These are phyloP conservation scores for Polydrusus cervinus DNA, from an alignment of 2,888 invertebrate genomes.

Conservation along the genomic window DNA sequence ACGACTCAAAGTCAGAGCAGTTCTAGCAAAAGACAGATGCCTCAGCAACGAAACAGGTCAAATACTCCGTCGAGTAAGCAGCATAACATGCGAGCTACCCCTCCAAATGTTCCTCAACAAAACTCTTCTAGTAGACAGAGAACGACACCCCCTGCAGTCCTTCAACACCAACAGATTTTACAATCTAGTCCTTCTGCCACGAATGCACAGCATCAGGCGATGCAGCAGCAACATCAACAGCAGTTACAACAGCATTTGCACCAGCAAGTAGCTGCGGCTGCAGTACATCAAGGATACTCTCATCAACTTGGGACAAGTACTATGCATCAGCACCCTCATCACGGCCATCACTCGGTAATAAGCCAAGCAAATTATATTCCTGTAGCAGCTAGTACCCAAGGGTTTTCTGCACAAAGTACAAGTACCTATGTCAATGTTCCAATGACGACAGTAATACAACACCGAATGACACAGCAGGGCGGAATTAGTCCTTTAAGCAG, in stretches of 20 bases:
- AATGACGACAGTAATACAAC: conserved; percentile 80
- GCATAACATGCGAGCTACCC: conserved; percentile 57
- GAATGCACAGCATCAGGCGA: conserved; percentile 55
- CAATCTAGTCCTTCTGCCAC: conserved; percentile 67
- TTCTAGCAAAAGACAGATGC: conserved; percentile 64
- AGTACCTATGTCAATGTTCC: conserved; percentile 79
- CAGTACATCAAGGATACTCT: conserved; percentile 67
- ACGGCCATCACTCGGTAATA: conserved; percentile 69
- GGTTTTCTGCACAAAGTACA: conserved; percentile 73
- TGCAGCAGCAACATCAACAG: conserved; percentile 67
- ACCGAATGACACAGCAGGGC: conserved; percentile 74
- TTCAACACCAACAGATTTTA: conserved; percentile 66
- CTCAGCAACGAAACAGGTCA: conserved; percentile 64
- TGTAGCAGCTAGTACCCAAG: conserved; percentile 76
- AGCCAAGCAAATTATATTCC: conserved; percentile 74
- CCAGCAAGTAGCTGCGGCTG: conserved; percentile 68
- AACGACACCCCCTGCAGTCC: conserved; percentile 67
- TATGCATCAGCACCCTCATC: conserved; percentile 67
- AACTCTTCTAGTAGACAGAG: conserved; percentile 60
- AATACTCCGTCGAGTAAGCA: conserved; percentile 68
- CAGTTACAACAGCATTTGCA: conserved; percentile 68
- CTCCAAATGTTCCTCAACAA: conserved; percentile 58
- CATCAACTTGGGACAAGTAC: conserved; percentile 59
- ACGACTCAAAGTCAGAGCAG: conserved; percentile 57
- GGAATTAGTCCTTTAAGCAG: conserved; percentile 59